Base-by-base conservation (phyloP, 2,888 invertebrate genomes). In the Synergus laeviventris region DNA sequence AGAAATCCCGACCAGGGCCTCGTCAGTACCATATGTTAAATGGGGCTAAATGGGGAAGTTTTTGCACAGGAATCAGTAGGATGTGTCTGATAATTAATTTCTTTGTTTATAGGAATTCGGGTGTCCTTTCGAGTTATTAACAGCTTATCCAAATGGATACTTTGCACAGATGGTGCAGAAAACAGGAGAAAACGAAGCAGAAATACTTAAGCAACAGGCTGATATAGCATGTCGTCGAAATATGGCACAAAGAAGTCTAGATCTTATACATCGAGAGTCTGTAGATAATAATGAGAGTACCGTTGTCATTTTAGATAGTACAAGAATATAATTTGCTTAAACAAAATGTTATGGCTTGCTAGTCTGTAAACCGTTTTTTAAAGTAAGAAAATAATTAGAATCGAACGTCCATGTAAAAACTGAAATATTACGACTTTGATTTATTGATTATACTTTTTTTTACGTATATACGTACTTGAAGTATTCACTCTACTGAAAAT, bases 161-260 rank as follows among this genome's bases (percentile, higher is more conserved):
- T 93, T 96, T 79, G 90, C 93, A 2, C 93, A 93, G 86, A 95
- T 96, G 95, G 94, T 96, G 0, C 92, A 93, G 75, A 94, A 95
- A 86, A 94, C 95, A 70, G 95, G 94, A 80, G 92, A 92, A 39
- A 91, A 91, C 80, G 93, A 93, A 92, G 89, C 92, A 0, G 91
- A 92, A 56, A 88, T 89, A 21, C 88, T 94, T 14, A 90, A 90
- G 18, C 88, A 90, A 77, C 90, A 93, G 61, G 94, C 93, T 3
- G 82, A 85, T 38, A 61, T 76, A 1, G 77, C 84, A 11, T 85
- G 74, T 59, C 7, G 70, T 3, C 79, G 64, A 18, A 84, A 84
- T n/a, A 76, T 64, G 38, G 75, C 73, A 14, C 78, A 81, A 21
- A 62, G 49, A 49, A 45, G 70, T 54, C 70, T 70, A 21, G 31